Evolutionary conservation across 2,888 invertebrate species (phyloP), one percentile per base, ranked within the genome.

Genomic region (Rhagophthalmus giganteus): DNA sequence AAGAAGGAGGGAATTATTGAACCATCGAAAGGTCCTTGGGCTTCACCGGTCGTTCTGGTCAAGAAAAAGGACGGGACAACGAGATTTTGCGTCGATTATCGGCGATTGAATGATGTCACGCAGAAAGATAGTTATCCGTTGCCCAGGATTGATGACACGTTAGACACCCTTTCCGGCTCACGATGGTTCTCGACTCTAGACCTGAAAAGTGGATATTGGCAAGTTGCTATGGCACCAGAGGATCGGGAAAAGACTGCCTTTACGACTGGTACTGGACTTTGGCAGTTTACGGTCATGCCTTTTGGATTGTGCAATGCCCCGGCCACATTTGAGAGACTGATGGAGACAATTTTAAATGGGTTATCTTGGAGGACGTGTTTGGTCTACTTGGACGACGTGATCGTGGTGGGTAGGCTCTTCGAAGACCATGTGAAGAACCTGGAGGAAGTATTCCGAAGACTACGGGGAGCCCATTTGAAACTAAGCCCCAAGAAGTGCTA

Each of bases 221-320:
- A 54, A 13, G 38, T 53, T 1, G 48, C 32, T 11, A 1, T 54
- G 9, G 14, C 41, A 10, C 40, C 42, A 2, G 14, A 44, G 11
- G 39, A 49, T 25, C 41, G 34, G 25, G 48, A 54, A 15, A 54
- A 54, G 10, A 48, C 48, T 1, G 30, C 48, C 5, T 49, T 49
- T 33, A 33, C 48, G 1, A 38, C 24, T n/a, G 48, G 54, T 2
- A 30, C 2, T 12, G 55, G 57, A n/a, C 38, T 55, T 11, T 58
- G 28, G 26, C 30, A 55, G 25, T 54, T 58, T 33, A 55, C 12
- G 8, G 55, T 55, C 2, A 57, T 61, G 59, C 56, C 56, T 1
- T 63, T 65, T 31, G 60, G 61, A 1, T 37, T 63, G 1, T 61
- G 59, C 30, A 62, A 63, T 42, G 58, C 60, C 1, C 59, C 60